Conservation (phyloP, 1,140 invertebrate species). For the Thaumatotibia leucotreta region DNA sequence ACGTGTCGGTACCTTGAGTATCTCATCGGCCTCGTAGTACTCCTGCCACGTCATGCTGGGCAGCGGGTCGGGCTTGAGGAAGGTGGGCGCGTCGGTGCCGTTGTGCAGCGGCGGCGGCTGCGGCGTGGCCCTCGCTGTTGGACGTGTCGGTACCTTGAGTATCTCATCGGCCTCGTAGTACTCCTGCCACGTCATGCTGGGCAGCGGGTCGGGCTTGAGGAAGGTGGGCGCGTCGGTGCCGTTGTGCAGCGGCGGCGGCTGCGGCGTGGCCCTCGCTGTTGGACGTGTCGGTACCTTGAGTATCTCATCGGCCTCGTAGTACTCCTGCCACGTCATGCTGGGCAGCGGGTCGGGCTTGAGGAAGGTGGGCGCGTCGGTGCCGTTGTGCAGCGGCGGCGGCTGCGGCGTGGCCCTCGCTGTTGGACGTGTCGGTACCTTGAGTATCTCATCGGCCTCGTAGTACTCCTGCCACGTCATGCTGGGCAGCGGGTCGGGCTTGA, state of each 20-base stretch:
- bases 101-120: constrained; percentile 80
- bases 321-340: constrained; percentile 92
- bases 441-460: constrained; percentile 95
- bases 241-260: constrained; percentile 80
- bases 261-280: constrained; percentile 62
- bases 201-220: constrained; percentile 90
- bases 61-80: constrained; percentile 91
- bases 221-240: constrained; percentile 92
- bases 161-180: constrained; percentile 97
- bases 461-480: constrained; percentile 94
- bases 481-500: constrained; percentile 90
- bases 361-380: constrained; percentile 91
- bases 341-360: constrained; percentile 91
- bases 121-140: constrained; percentile 59
- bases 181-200: constrained; percentile 91
- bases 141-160: constrained; percentile 82
- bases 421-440: constrained; percentile 82
- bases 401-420: constrained; percentile 60
- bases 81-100: constrained; percentile 91
- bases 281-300: constrained; percentile 82
- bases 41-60: constrained; percentile 92
- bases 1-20: constrained; percentile 84
- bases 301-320: constrained; percentile 96
- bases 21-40: constrained; percentile 96
- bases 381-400: constrained; percentile 82